Evolutionary conservation across 2,797 vertebrate species (phyloP), one percentile per base, ranked within the genome.

Genomic region (Tolypeutes matacus): DNA sequence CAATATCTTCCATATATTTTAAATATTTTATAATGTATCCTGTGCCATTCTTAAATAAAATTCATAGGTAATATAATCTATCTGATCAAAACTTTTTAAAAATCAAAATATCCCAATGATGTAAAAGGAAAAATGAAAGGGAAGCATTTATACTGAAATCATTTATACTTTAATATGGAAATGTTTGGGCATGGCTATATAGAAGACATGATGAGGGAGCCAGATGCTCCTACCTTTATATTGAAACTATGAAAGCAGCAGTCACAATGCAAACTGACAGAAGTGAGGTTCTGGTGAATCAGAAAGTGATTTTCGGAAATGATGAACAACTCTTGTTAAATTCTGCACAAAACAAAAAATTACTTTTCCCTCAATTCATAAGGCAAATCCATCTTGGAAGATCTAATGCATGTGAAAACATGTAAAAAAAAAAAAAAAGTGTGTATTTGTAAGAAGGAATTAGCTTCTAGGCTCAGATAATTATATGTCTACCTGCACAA

Each of bases 101-200:
- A 39, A 46, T 67, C 39, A 85, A 27, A 12, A 21, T 21, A 53
- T 49, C 15, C n/a, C 42, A 86, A 53, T 75, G 31, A 75, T 36
- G 15, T 87, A 34, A 13, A 13, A 86, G 27, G 25, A 62, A 72
- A 92, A 92, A 60, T 27, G 9, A 53, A 91, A 82, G 8, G 3
- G 46, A 81, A 58, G 12, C n/a, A n/a, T 31, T 87, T 81, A 62
- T 84, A 67, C 51, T 46, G 31, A 14, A 82, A 56, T 60, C 53
- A 21, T 84, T 46, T 86, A 11, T 82, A 65, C 46, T 92, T 81
- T 65, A 87, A 58, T 84, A 94, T 70, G 31, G 56, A 72, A 85
- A 58, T 88, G 25, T 36, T 85, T n/a, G 64, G 23, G 9, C 23
- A 4, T 80, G 27, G 39, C 78, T 85, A n/a, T 34, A 12, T 27